phyloP scores from a whole-genome alignment of 1,140 invertebrate species.

The Ectropis grisescens region DNA sequence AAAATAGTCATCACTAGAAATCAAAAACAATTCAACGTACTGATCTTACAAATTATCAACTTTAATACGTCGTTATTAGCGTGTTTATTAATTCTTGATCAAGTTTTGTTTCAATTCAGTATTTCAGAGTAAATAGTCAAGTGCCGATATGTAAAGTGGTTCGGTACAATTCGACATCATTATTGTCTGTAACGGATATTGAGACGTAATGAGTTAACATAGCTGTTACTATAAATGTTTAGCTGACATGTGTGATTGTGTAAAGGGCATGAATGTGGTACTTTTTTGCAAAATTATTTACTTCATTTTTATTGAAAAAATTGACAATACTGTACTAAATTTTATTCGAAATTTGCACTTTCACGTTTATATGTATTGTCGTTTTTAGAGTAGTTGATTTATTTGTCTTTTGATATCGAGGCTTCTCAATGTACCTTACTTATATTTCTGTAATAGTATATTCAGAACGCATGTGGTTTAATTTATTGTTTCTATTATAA shows the following conservation, averaged over 20 bases:
- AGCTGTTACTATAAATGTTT: constrained; percentile 69
- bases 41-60: not conserved
- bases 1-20: no score
- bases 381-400: no score
- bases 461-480: constrained; percentile 50
- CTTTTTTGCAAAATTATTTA: constrained; percentile 3
- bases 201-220: constrained; percentile 52
- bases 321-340: constrained; percentile 17
- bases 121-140: constrained; percentile 42
- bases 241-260: constrained; percentile 59
- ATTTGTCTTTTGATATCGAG: constrained; percentile 28
- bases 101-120: no score
- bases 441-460: constrained; percentile 37
- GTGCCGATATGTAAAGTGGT: constrained; percentile 38
- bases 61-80: no score
- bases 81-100: no score
- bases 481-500: constrained; percentile 63
- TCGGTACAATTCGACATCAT: constrained; percentile 46
- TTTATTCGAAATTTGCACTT: no score
- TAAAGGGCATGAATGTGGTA: constrained; percentile 57
- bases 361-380: constrained; percentile 24
- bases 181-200: constrained; percentile 59
- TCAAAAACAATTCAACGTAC: no score
- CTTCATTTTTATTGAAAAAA: constrained; percentile 20
- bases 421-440: constrained; percentile 44